These are phyloP conservation scores for Drosophila sechellia DNA, from an alignment of 1,140 invertebrate genomes.

Conservation along the genomic window DNA sequence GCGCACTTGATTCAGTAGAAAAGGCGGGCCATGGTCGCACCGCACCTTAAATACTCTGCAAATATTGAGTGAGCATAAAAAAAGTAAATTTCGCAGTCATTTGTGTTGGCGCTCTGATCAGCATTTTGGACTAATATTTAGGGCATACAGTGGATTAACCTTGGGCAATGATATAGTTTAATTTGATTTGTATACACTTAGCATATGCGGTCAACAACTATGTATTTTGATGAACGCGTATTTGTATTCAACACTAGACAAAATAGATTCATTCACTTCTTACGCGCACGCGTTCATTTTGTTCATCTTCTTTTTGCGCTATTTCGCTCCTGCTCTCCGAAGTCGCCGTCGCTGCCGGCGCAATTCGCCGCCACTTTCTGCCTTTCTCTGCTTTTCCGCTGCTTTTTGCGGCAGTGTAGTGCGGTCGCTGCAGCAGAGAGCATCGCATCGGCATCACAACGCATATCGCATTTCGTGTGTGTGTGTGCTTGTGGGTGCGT, in stretches of 20 bases:
- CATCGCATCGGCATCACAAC: slow-evolving; percentile 28
- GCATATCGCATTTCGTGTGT: slow-evolving; percentile 25
- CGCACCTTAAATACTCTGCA: slow-evolving; percentile 1
- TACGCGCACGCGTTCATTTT: slow-evolving; percentile 30
- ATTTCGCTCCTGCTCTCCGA: neutral
- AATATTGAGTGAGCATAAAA: neutral
- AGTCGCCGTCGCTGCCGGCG: slow-evolving; percentile 5
- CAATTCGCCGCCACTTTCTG: slow-evolving; percentile 24
- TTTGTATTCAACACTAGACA: neutral
- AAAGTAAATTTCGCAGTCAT: no score
- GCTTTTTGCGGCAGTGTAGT: slow-evolving; percentile 47
- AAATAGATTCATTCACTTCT: slow-evolving; percentile 7
- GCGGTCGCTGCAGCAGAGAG: slow-evolving; percentile 67
- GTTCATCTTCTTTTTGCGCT: slow-evolving; percentile 17
- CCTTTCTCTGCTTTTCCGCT: slow-evolving; percentile 21
- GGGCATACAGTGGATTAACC: no score
- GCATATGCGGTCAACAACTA: no score
- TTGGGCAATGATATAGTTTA: no score
- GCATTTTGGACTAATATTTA: no score
- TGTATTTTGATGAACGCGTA: neutral
- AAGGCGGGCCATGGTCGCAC: neutral
- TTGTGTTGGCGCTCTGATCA: no score
- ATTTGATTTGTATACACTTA: no score
- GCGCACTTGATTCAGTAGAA: slow-evolving; percentile 61
- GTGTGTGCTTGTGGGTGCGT: slow-evolving; percentile 7